Percentiles rank a stretch among this genome's conserved stretches.
Conservation (phyloP, 1,140 invertebrate species). For the Helicoverpa zea region DNA sequence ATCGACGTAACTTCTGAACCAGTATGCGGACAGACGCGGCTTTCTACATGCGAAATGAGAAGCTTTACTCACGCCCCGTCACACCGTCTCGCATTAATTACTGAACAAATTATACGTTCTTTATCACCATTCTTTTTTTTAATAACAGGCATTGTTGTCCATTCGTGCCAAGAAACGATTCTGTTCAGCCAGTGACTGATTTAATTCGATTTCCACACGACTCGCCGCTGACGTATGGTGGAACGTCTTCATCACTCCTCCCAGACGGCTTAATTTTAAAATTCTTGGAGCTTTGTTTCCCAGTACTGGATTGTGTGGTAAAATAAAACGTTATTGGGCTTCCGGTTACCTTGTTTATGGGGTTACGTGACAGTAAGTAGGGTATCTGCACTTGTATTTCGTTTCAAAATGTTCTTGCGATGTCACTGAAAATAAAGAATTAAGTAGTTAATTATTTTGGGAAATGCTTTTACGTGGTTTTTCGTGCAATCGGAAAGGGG, state of each 20-base stretch:
- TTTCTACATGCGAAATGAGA: conserved; percentile 78
- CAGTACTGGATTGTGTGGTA: conserved; percentile 29
- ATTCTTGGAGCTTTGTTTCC: conserved; percentile 47
- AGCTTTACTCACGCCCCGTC: conserved; percentile 83
- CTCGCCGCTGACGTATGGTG: conserved; percentile 60
- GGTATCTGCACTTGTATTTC: neutral
- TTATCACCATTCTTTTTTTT: conserved; percentile 82
- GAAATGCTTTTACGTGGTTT: too few relatives aligned
- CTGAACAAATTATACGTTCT: conserved; percentile 82
- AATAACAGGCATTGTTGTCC: conserved; percentile 83
- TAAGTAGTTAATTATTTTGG: too few relatives aligned
- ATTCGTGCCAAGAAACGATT: conserved; percentile 84
- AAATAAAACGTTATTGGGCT: conserved; percentile 29
- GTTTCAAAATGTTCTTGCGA: too few relatives aligned
- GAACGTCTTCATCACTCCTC: conserved; percentile 71
- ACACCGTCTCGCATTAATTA: conserved; percentile 80
- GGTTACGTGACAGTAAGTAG: neutral
- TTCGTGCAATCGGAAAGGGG: too few relatives aligned
- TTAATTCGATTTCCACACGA: conserved; percentile 81
- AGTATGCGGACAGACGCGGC: conserved; percentile 55
- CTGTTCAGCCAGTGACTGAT: conserved; percentile 81
- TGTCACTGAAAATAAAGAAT: too few relatives aligned
- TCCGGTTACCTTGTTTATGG: conserved; percentile 1
- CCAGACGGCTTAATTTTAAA: conserved; percentile 61
- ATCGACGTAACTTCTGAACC: conserved; percentile 72